Evolutionary conservation across 1,140 invertebrate species (phyloP), one percentile per base, ranked within the genome.

Genomic region (Eumeta japonica): DNA sequence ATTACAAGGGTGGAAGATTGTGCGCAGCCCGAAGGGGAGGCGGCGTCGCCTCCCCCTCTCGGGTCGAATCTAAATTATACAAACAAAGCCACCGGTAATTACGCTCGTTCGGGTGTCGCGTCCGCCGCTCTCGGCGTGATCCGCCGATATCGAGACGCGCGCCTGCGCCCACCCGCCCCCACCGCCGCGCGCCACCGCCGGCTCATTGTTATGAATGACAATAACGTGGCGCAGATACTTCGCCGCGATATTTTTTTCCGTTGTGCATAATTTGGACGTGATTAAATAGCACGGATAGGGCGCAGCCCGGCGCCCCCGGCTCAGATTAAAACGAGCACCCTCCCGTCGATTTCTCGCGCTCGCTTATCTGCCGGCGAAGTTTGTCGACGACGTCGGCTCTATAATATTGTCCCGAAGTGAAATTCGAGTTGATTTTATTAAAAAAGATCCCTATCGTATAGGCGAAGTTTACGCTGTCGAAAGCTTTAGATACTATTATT

Each of bases 131-230:
- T n/a, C n/a, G n/a, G n/a, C 9, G 15, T 12, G 31, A 30, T 30
- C 28, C 28, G 7, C 20, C 10, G 19, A 16, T 13, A 24, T 18
- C 13, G 9, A 7, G 14, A 29, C 10, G 16, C 40, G 43, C 37
- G 5, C 20, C 20, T n/a, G 5, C 20, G 20, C 30, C 12, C 15
- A 28, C 10, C 33, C 20, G 18, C n/a, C 37, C 11, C n/a, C 18
- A 40, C 10, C 20, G 17, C n/a, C 37, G n/a, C 52, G 45, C 51
- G 54, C 58, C n/a, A n/a, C n/a, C n/a, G n/a, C n/a, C n/a, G n/a
- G n/a, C 61, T 65, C 58, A 64, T 39, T 68, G 31, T 39, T 31
- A 67, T 72, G 67, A 72, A 72, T 70, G 67, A 72, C 65, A 72
- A 72, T 68, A 66, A 55, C 56, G 54, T 60, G 52, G 51, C 52